Evolutionary conservation across 2,888 invertebrate genomes (phyloP), one percentile per base, ranked within the genome.

Genomic region (Barypeithes pellucidus): DNA sequence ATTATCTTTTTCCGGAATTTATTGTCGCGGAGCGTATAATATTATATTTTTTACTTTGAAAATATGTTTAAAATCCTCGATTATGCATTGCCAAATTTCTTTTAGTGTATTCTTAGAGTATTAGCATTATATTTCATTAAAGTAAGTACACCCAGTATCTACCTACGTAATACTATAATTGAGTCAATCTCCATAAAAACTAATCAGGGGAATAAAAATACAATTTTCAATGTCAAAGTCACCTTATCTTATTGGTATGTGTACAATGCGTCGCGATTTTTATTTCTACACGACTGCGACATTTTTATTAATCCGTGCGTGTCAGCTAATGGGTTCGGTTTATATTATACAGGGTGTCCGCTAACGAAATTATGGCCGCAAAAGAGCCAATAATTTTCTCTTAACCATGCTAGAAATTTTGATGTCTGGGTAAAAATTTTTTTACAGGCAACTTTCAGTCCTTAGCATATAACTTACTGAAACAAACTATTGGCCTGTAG

Each of bases 181-280:
- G 65, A 66, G 65, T 3, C 65, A 66, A 66, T 66, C 65, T 66
- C 65, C 65, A 66, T 66, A 66, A 66, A 66, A 66, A 66, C n/a
- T 36, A 66, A 66, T 66, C 39, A 12, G 47, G 18, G 14, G 16
- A 24, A 57, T 50, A 50, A 50, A 54, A 69, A 57, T 41, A 59
- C 33, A 70, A 47, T 65, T 63, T 62, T 63, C 69, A 70, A 70
- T 65, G 70, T 65, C 70, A 70, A 70, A 65, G 63, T 70, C 57
- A 69, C 69, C 45, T 69, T 66, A 66, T 66, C 65, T 54, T 47
- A 52, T 66, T 52, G 29, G 36, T 14, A 18, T 66, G 52, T 66
- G 41, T 54, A 54, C 22, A 66, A 18, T 39, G 33, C 12, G 47
- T 63, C 36, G 50, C 43, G 33, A 33, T 33, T 65, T 65, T 52